These are phyloP conservation scores for Andrena bicolor DNA, from an alignment of 2,888 invertebrate species.

Conservation along the genomic window DNA sequence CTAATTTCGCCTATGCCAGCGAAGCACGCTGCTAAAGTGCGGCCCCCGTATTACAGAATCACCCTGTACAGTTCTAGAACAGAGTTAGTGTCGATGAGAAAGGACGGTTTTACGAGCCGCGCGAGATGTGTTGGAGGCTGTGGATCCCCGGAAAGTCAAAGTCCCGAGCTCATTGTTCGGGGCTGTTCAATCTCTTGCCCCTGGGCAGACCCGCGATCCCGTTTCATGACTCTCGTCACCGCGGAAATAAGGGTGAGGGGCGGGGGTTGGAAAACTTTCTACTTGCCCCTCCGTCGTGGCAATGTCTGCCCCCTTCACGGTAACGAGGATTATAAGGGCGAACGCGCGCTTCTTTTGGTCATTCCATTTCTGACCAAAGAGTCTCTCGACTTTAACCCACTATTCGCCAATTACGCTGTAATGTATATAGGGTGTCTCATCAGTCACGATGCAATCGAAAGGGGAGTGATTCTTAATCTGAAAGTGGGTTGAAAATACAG, in stretches of 20 bases:
- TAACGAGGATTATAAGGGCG: not conserved
- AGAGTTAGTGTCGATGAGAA: not conserved
- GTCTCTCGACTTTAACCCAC: not conserved
- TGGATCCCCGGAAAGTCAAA: not conserved
- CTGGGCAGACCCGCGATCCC: conserved; percentile 1
- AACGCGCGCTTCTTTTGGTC: not conserved
- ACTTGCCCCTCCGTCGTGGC: not conserved
- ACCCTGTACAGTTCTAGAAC: conserved; percentile 8
- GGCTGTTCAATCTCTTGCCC: conserved; percentile 16
- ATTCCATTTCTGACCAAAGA: conserved; percentile 1
- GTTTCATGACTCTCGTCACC: conserved; percentile 31
- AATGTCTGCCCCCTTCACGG: not conserved
- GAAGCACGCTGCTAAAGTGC: no score
- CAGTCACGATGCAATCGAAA: not conserved
- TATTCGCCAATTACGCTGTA: not conserved
- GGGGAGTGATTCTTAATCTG: no score
- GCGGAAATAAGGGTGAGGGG: not conserved
- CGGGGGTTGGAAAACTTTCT: not conserved
- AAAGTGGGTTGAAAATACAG: not conserved
- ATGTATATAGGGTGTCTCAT: not conserved
- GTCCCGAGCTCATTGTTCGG: conserved; percentile 12
- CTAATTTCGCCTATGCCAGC: no score
- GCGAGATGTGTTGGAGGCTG: not conserved
- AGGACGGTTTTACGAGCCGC: no score
- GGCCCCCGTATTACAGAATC: no score